Percentiles rank a stretch among this genome's conserved stretches.
Evolutionary conservation across 2,888 invertebrate species (phyloP).

Genomic region (Julus scanicus): DNA sequence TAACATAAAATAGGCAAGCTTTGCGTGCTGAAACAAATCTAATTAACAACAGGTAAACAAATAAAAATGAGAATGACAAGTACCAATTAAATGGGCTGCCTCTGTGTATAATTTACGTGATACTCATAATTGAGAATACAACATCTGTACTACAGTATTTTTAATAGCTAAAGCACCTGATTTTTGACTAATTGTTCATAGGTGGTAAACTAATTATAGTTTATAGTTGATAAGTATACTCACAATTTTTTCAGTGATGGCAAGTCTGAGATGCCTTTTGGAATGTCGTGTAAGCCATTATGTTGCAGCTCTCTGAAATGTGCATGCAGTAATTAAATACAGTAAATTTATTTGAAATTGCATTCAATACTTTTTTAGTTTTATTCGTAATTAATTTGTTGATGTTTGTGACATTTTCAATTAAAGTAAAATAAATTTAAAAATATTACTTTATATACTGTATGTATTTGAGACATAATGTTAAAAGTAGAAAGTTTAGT

Average conservation of each 20-base stretch:
- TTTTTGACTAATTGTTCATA: not conserved
- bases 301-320: slow-evolving; percentile 76
- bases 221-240: slow-evolving; percentile 68
- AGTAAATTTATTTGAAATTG: not conserved
- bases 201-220: not conserved
- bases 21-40: not conserved
- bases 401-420: no score
- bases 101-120: not conserved
- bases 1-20: not conserved
- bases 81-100: not conserved
- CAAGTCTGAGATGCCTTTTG: slow-evolving; percentile 79
- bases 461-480: no score
- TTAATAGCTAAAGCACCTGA: not conserved
- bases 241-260: slow-evolving; percentile 85
- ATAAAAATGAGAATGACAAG: not conserved
- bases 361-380: not conserved
- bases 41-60: not conserved
- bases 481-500: no score
- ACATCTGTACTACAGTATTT: not conserved
- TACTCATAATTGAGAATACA: not conserved
- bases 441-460: no score
- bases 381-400: no score
- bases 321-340: slow-evolving; percentile 49
- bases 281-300: slow-evolving; percentile 79
- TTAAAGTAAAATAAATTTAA: no score